These are phyloP conservation scores for Sitobion miscanthi DNA, from an alignment of 1,140 invertebrate genomes.

Conservation along the genomic window DNA sequence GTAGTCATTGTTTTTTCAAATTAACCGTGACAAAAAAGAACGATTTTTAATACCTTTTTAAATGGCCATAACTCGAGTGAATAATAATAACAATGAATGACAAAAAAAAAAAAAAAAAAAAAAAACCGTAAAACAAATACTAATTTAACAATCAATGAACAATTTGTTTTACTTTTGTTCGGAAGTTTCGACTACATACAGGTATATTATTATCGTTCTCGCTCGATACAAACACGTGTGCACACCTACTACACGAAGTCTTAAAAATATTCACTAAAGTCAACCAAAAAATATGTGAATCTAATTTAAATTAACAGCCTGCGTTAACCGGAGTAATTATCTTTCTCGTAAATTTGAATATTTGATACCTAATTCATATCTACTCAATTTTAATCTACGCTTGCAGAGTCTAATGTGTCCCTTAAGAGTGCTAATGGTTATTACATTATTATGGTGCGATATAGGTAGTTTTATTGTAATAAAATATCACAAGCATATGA, in stretches of 20 bases:
- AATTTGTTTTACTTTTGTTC: background rate
- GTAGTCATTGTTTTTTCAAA: background rate
- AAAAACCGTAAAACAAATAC: background rate
- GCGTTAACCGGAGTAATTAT: background rate
- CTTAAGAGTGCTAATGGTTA: slow-evolving; percentile 24
- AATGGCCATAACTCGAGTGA: no score
- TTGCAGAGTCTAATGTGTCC: slow-evolving; percentile 22
- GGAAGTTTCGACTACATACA: background rate
- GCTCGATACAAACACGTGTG: background rate
- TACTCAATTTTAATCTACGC: background rate
- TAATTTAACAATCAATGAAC: background rate
- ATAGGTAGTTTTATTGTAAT: slow-evolving; percentile 19
- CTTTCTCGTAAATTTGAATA: slow-evolving; percentile 26
- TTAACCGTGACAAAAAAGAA: background rate
- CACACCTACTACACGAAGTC: background rate
- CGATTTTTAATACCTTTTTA: background rate
- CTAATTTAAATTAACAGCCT: slow-evolving; percentile 30
- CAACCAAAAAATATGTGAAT: background rate
- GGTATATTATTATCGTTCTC: background rate
- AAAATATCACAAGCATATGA: background rate
- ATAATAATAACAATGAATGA: background rate
- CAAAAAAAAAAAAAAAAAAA: background rate
- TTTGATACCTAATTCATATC: slow-evolving; percentile 5
- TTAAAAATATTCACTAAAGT: background rate
- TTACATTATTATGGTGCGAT: background rate